Conservation (phyloP, 1,140 invertebrate species). For the Euglossa dilemma region DNA sequence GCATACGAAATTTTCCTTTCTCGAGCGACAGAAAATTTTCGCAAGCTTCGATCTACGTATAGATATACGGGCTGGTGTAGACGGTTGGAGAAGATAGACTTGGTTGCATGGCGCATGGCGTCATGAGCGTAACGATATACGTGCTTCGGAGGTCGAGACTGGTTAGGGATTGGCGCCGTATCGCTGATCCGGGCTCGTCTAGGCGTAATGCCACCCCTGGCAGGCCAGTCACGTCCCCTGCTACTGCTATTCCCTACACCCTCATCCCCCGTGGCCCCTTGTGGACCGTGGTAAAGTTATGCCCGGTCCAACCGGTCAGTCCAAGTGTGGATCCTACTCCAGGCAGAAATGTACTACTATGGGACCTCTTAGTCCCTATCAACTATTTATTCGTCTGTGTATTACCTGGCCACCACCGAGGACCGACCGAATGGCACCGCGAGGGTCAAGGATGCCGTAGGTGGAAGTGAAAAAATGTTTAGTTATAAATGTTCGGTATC, state of each 20-base stretch:
- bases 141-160: slow-evolving; percentile 70
- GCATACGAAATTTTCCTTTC: slow-evolving; percentile 20
- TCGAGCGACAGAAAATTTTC: slow-evolving; percentile 43
- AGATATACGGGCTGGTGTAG: slow-evolving; percentile 34
- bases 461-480: too few species aligned
- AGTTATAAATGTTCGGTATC: too few species aligned
- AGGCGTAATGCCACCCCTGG: slow-evolving; percentile 75
- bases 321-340: slow-evolving; percentile 55
- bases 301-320: slow-evolving; percentile 53
- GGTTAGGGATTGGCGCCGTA: slow-evolving; percentile 78
- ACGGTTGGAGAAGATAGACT: slow-evolving; percentile 62
- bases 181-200: slow-evolving; percentile 78
- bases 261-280: slow-evolving; percentile 64
- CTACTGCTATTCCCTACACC: slow-evolving; percentile 72
- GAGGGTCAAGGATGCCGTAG: too few species aligned
- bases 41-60: neutral
- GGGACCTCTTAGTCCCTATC: slow-evolving; percentile 68
- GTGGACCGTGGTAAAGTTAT: slow-evolving; percentile 65
- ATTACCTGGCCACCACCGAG: neutral
- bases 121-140: slow-evolving; percentile 78
- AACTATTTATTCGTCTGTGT: slow-evolving; percentile 67
- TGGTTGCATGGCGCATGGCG: slow-evolving; percentile 68
- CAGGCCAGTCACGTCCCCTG: slow-evolving; percentile 77
- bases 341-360: slow-evolving; percentile 20
- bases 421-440: too few species aligned